Base-by-base conservation (phyloP, 2,888 invertebrate species). In the Lycophotia porphyrea region DNA sequence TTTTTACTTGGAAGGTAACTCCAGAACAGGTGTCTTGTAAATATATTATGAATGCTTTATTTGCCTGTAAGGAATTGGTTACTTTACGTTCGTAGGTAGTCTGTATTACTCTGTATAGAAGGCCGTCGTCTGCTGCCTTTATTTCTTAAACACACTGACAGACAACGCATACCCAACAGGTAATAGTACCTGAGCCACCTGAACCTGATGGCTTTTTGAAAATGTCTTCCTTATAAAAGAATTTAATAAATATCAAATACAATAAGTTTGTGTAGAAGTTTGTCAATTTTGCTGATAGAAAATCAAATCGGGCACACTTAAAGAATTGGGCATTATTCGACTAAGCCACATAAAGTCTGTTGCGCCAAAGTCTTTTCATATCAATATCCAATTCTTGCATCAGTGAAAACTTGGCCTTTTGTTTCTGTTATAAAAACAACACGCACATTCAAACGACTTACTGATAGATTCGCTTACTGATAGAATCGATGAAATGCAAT, bases 401-500 rank as follows among this genome's bases (percentile, higher is more conserved):
- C 24, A 49, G 44, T n/a, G n/a, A n/a, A n/a, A n/a, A n/a, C n/a
- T n/a, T n/a, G n/a, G 13, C 15, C 52, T 13, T 55, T 27, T 55
- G 15, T 15, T 15, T 36, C 21, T 21, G 24, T 44, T 5, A 4
- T 34, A 4, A 34, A 4, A 34, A 34, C 34, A 73, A 69, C 49
- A 72, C 36, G 36, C 24, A 64, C 49, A 78, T 78, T 69, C n/a
- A 68, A 36, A 52, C 31, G 9, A 64, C 42, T 31, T 49, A 24
- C 39, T 11, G 34, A 2, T 39, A 44, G 24, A 52, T 67, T 31
- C 24, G 4, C 24, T 34, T 47, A 67, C 27, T 42, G 21, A 63
- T 55, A 36, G 34, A 70, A 74, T 69, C 69, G 47, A 70, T 75
- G 7, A 58, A 74, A 74, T 49, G n/a, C 42, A 49, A 66, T 34